Evolutionary conservation across 2,113 vertebrate genomes (phyloP).

Genomic region (Cynocephalus volans): DNA sequence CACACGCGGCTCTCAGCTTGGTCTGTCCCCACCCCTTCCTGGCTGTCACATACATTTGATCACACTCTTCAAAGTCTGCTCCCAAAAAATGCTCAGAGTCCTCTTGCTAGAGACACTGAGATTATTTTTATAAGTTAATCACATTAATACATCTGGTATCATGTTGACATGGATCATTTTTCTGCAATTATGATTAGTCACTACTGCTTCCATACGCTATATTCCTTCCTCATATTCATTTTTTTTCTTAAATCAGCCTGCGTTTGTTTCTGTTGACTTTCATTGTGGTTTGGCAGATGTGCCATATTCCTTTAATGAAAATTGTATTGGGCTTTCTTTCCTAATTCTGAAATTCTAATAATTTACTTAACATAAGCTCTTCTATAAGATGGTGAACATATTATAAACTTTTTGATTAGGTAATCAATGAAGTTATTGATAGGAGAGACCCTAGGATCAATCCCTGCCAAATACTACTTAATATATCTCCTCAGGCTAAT

Average conservation of each 20-base stretch:
- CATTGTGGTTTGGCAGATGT: background rate
- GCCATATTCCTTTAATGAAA: constrained; percentile 2
- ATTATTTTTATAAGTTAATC: background rate
- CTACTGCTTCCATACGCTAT: background rate
- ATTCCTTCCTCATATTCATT: constrained; percentile 24
- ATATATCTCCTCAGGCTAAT: background rate
- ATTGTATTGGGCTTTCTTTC: background rate
- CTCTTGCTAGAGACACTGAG: background rate
- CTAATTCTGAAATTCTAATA: constrained; percentile 45
- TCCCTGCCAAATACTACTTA: background rate
- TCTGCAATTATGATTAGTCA: background rate
- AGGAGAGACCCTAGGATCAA: background rate
- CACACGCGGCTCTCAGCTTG: background rate
- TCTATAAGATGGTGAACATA: background rate
- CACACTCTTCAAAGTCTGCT: background rate
- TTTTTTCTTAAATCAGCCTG: background rate
- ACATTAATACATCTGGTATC: background rate
- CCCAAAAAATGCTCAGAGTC: background rate
- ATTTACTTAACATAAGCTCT: background rate
- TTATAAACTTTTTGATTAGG: constrained; percentile 3
- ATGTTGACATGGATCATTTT: background rate
- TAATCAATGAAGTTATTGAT: constrained; percentile 7
- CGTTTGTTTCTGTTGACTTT: constrained; percentile 15
- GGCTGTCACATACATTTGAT: background rate
- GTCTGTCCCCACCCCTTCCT: background rate